A percentile compares a stretch with the other conserved stretches of the same genome.
phyloP scores from a whole-genome alignment of 2,888 invertebrate genomes.

The Heliothis peltigera region DNA sequence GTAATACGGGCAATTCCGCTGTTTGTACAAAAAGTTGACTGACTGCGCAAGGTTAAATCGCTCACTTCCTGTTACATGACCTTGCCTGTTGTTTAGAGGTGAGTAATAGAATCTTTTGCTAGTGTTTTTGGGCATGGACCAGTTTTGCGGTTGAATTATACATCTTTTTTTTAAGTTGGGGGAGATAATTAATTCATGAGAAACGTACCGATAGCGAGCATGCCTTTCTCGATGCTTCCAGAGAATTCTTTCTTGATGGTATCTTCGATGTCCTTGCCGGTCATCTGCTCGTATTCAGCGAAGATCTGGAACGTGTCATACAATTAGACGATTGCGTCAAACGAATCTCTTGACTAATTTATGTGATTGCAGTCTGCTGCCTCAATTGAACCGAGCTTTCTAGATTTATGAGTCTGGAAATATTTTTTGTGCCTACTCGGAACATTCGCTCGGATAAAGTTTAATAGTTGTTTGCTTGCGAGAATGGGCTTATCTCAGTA shows the following conservation, averaged over 20 bases:
- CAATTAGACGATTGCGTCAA: slow-evolving; percentile 43
- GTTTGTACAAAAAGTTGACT: slow-evolving; percentile 66
- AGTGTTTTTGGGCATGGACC: background rate
- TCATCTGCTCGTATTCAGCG: slow-evolving; percentile 94
- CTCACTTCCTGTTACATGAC: slow-evolving; percentile 67
- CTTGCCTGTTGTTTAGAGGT: slow-evolving; percentile 59
- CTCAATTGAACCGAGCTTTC: slow-evolving; percentile 52
- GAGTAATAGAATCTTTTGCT: slow-evolving; percentile 44
- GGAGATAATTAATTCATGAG: background rate
- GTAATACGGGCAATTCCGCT: slow-evolving; percentile 25
- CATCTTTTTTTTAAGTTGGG: background rate
- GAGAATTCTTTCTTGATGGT: slow-evolving; percentile 97
- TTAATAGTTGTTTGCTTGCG: too few relatives aligned
- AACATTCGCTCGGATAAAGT: too few relatives aligned
- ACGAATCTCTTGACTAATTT: slow-evolving; percentile 59
- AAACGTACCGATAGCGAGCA: slow-evolving; percentile 95
- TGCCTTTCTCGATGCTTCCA: slow-evolving; percentile 95
- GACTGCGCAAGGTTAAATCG: slow-evolving; percentile 66
- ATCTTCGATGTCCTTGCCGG: slow-evolving; percentile 95
- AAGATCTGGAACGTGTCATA: slow-evolving; percentile 90
- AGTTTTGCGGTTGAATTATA: slow-evolving; percentile 6
- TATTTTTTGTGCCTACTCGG: background rate
- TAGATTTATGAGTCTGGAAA: slow-evolving; percentile 48
- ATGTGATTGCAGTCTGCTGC: slow-evolving; percentile 50
- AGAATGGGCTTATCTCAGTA: too few relatives aligned